phyloP scores from a whole-genome alignment of 2,113 vertebrate genomes.

The Chunga burmeisteri region DNA sequence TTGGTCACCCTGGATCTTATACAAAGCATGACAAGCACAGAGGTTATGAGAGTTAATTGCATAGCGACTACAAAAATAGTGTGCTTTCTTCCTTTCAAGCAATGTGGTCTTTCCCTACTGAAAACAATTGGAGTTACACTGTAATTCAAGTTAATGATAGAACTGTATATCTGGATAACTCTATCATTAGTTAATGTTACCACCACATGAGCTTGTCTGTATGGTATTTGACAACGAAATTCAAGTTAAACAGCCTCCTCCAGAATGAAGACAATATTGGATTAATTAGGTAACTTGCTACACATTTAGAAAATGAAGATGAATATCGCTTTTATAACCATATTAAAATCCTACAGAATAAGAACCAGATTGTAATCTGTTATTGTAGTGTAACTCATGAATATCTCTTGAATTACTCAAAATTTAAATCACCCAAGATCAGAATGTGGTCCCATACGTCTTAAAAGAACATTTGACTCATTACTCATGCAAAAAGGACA shows the following conservation, averaged over 20 bases:
- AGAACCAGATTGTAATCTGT: slow-evolving; percentile 24
- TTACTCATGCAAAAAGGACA: not conserved
- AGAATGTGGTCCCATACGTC: not conserved
- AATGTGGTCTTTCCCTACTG: not conserved
- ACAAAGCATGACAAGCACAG: slow-evolving; percentile 24
- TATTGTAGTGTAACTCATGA: not conserved
- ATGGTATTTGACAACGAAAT: slow-evolving; percentile 12
- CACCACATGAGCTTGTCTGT: not conserved
- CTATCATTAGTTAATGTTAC: slow-evolving; percentile 4
- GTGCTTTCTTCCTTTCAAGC: slow-evolving; percentile 6
- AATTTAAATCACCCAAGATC: not conserved
- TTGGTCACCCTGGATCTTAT: slow-evolving; percentile 27
- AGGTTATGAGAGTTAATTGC: slow-evolving; percentile 62
- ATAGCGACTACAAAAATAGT: slow-evolving; percentile 13
- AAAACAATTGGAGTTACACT: not conserved
- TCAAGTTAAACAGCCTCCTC: slow-evolving; percentile 19
- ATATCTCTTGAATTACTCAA: slow-evolving; percentile 7
- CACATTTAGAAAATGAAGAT: slow-evolving; percentile 39
- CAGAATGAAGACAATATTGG: slow-evolving; percentile 29
- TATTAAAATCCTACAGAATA: not conserved
- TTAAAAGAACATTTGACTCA: not conserved
- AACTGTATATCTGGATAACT: not conserved
- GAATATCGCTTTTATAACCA: slow-evolving; percentile 37
- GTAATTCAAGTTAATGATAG: slow-evolving; percentile 35
- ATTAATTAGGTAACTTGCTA: slow-evolving; percentile 47